Conservation (phyloP, 2,888 invertebrate species). For the Phorcus lineatus region DNA sequence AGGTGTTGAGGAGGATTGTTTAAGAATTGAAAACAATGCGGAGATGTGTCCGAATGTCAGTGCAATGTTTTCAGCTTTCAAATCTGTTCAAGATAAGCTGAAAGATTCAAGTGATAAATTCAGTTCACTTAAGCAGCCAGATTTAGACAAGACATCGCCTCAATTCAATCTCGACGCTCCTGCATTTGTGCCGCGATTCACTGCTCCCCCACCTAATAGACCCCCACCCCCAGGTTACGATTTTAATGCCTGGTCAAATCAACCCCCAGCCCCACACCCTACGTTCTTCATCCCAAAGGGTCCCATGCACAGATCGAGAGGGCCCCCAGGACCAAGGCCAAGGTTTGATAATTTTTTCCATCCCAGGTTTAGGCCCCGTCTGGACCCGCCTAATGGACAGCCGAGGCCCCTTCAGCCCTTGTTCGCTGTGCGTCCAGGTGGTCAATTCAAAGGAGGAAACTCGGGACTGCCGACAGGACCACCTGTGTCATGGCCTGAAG, state of each 20-base stretch:
- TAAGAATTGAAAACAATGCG: background rate
- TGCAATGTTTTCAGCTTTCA: no score
- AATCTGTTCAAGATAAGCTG: no score
- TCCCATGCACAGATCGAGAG: background rate
- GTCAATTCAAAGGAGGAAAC: background rate
- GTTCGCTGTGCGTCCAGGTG: background rate
- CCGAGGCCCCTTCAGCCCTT: background rate
- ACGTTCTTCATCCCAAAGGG: conserved; percentile 47
- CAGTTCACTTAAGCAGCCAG: no score
- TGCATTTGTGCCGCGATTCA: conserved; percentile 44
- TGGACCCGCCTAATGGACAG: background rate
- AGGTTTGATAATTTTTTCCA: background rate
- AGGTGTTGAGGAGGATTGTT: background rate
- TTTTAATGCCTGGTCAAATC: conserved; percentile 19
- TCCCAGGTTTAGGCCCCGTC: background rate
- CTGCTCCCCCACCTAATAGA: conserved; percentile 13
- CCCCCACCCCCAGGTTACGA: conserved; percentile 30
- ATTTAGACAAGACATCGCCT: no score
- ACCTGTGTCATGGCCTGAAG: background rate
- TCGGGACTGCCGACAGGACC: background rate
- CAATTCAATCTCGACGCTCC: conserved; percentile 35
- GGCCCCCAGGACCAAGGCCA: background rate
- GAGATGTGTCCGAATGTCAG: background rate
- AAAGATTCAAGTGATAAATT: no score
- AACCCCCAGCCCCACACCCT: conserved; percentile 35